Base-by-base conservation (phyloP, 1,140 invertebrate genomes). In the Ectropis grisescens region DNA sequence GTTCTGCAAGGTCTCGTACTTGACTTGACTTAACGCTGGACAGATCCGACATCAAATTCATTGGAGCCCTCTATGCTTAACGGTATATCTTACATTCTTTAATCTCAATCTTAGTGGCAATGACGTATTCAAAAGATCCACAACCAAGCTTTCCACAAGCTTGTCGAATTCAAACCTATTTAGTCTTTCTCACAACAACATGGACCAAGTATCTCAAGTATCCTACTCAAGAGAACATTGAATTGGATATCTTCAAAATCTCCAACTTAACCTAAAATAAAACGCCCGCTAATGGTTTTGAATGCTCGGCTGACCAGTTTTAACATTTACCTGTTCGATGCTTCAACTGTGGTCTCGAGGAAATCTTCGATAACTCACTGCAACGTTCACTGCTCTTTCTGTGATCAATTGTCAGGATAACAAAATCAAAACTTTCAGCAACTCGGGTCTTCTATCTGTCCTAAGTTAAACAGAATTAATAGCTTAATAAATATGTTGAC, bases 181-280 rank as follows among this genome's bases (percentile, higher is more conserved):
- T 91, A 30, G 89, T 53, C 72, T 91, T 27, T 90, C 89, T 0
- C 82, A 88, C 42, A 91, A 91, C 53, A 79, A 85, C 23, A 59
- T 91, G 11, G 85, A 87, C 11, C 85, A 85, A n/a, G n/a, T 23
- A 75, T 90, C 16, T 87, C 84, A 0, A 83, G 84, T n/a, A 82
- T 87, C 56, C 70, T 91, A 29, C 87, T 91, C 49, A 86, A 85
- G 83, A 85, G 34, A 91, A 90, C 61, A 82, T 86, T 7, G 84
- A 88, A 48, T 59, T 91, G 22, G 89, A 91, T 51, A 84, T 88
- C 37, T 79, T 91, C 28, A 79, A 87, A 33, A 83, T 91, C 49
- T 88, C 84, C 24, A 84, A 90, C n/a, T n/a, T 33, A 91, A 91
- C 47, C 86, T 86, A 70, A 80, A 6, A 58, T 91, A 11, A 84